Evolutionary conservation across 2,113 vertebrate species (phyloP), one percentile per base, ranked within the genome.

Genomic region (Motacilla tschutschensis): DNA sequence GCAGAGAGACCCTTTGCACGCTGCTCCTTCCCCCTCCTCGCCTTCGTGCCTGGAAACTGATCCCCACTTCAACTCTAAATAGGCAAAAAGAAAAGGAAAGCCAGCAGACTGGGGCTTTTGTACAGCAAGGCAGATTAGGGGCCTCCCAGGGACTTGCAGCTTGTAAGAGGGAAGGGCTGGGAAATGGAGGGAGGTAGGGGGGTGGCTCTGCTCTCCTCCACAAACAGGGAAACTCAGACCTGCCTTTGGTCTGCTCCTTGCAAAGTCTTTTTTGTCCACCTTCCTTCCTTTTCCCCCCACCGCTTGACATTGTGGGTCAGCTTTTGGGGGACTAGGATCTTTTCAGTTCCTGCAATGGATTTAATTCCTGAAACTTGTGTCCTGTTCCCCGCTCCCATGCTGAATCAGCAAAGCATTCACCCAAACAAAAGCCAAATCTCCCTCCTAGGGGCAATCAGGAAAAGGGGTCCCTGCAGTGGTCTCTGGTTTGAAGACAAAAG

Each of bases 121-220:
- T 92, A 73, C 66, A 59, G 59, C 75, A 93, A 92, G 89, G 91
- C 75, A 93, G 95, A 89, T 94, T 91, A 93, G 93, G 88, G 86
- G 85, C 91, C 91, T 90, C 85, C 66, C 77, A 85, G 91, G 89
- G 92, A 79, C 65, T 55, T 58, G 82, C 74, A 88, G 63, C 63
- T 83, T 85, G 73, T 87, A 65, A 67, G 72, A 80, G 63, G 66
- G 58, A 82, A 89, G 70, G 84, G 35, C 46, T 65, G 64, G 78
- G 33, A 70, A 41, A 60, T 2, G 8, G 28, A 63, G 51, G 14
- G 59, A 77, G 17, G 47, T 22, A 58, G 63, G 31, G 60, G 21
- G 55, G 46, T 71, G n/a, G 24, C 59, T 72, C 55, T 0, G 3
- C 58, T 88, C 46, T 72, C 4, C 0, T 75, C 57, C 7, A 6